phyloP scores from a whole-genome alignment of 2,113 vertebrate genomes.

The Ceyx margarethae region DNA sequence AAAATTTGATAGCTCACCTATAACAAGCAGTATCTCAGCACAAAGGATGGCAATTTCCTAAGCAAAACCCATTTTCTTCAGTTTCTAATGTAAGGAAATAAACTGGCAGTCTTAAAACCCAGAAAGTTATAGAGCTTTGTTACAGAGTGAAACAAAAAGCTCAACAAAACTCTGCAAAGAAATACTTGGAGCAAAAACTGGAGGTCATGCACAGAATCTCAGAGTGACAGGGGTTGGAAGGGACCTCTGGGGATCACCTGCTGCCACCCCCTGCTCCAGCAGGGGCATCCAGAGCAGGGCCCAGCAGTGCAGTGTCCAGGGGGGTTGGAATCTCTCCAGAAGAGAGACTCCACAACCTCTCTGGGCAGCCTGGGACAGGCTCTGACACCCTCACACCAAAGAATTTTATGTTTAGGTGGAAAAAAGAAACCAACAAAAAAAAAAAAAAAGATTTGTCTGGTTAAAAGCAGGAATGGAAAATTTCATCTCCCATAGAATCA shows the following conservation, averaged over 20 bases:
- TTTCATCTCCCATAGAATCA: background rate
- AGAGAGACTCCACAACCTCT: background rate
- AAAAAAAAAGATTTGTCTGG: background rate
- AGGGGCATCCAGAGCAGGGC: background rate
- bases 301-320: background rate
- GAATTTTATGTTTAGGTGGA: background rate
- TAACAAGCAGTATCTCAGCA: background rate
- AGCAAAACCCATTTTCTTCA: background rate
- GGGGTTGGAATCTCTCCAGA: background rate
- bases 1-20: background rate
- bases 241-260: background rate
- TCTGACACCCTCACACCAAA: background rate
- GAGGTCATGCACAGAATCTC: background rate
- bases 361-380: background rate
- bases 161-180: background rate
- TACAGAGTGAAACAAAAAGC: background rate
- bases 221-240: background rate
- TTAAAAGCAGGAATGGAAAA: background rate
- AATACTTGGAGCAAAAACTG: background rate
- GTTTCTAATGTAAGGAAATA: background rate
- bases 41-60: background rate
- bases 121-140: background rate
- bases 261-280: background rate
- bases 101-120: background rate
- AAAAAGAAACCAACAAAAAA: background rate